phyloP scores from a whole-genome alignment of 2,113 vertebrate genomes.

The Dipodomys spectabilis region DNA sequence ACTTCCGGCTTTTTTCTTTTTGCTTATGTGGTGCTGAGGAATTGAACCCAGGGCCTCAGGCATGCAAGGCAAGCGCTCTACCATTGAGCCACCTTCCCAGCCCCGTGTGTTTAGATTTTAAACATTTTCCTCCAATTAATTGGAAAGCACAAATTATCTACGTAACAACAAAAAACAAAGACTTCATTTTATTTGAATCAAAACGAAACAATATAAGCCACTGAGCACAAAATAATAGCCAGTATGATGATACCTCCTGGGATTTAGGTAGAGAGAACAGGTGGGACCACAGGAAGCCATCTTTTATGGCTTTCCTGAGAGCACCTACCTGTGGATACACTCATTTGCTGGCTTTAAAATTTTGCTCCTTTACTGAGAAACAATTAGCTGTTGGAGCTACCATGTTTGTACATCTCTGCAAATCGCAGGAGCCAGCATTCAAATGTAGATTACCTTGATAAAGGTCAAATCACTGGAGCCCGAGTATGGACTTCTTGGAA shows the following conservation, averaged over 20 bases:
- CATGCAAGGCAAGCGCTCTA: no score
- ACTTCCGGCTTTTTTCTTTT: no score
- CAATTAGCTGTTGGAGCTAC: neutral
- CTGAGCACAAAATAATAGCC: neutral
- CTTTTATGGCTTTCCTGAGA: neutral
- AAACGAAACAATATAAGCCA: neutral
- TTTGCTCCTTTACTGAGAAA: neutral
- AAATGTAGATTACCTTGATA: rapidly evolving
- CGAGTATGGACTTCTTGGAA: neutral
- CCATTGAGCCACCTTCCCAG: no score
- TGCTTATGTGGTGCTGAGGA: no score
- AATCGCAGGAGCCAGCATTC: neutral
- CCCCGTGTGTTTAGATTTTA: neutral
- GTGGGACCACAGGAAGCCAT: neutral
- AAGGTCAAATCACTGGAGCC: neutral
- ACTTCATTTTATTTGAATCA: constrained; percentile 15
- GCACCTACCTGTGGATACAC: neutral
- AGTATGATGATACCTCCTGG: neutral
- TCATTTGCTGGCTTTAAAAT: neutral
- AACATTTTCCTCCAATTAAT: constrained; percentile 43
- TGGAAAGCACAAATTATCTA: neutral
- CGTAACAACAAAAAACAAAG: neutral
- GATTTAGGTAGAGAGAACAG: neutral
- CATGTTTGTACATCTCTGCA: neutral
- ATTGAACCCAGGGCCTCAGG: no score